phyloP scores from a whole-genome alignment of 1,140 invertebrate genomes.

The Zaprionus kolodkinae region DNA sequence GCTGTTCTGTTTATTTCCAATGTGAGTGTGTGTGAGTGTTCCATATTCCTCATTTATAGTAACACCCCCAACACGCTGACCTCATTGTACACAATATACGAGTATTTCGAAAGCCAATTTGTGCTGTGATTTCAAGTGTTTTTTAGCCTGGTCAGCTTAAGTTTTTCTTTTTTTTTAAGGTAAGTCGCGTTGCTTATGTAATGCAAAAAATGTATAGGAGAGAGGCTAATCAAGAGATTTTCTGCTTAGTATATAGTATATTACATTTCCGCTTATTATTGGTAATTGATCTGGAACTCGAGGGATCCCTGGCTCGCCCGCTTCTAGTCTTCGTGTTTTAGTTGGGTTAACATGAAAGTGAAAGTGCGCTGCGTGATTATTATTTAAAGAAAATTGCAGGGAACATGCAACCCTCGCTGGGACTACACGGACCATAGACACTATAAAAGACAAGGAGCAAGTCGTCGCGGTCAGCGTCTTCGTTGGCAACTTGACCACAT shows the following conservation, averaged over 20 bases:
- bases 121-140: slow-evolving; percentile 52
- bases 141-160: slow-evolving; percentile 30
- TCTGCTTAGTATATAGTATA: not conserved
- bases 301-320: not conserved
- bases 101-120: slow-evolving; percentile 40
- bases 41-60: slow-evolving; percentile 57
- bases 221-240: slow-evolving; percentile 4
- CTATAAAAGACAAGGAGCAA: slow-evolving; percentile 37
- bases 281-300: slow-evolving; percentile 18
- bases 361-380: slow-evolving; percentile 69
- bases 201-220: slow-evolving; percentile 6
- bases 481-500: slow-evolving; percentile 23
- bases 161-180: slow-evolving; percentile 4
- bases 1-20: slow-evolving; percentile 18
- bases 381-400: slow-evolving; percentile 73
- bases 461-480: not conserved
- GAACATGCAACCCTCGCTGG: slow-evolving; percentile 55
- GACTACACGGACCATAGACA: slow-evolving; percentile 39
- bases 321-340: not conserved
- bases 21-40: slow-evolving; percentile 53
- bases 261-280: slow-evolving; percentile 13
- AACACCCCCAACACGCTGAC: slow-evolving; percentile 47
- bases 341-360: slow-evolving; percentile 69
- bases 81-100: slow-evolving; percentile 54
- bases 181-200: slow-evolving; percentile 62